A percentile compares a stretch with the other conserved stretches of the same genome.
Conservation (phyloP, 1,140 invertebrate species). For the Dinoponera quadriceps region DNA sequence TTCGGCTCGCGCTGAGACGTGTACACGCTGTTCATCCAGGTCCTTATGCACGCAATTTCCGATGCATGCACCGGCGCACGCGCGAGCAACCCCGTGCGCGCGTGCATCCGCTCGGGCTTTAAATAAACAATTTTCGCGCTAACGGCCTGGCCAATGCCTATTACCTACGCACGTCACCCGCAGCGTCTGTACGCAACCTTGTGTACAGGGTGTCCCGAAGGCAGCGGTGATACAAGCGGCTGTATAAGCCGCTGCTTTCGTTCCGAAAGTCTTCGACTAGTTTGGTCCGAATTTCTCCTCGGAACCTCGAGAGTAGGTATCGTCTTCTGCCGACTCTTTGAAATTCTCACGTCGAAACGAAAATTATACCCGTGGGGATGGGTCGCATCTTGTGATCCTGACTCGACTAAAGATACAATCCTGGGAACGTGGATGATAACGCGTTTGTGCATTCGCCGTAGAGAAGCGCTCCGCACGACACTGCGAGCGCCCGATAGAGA, state of each 20-base stretch:
- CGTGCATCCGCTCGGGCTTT: constrained; percentile 73
- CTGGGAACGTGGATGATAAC: no score
- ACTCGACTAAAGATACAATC: no score
- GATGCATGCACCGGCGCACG: constrained; percentile 35
- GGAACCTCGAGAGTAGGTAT: no score
- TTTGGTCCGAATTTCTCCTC: no score
- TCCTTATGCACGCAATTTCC: constrained; percentile 55
- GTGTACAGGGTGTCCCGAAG: constrained; percentile 60
- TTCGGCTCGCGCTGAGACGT: not conserved
- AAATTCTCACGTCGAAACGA: no score
- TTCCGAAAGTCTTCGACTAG: no score
- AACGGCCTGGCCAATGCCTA: constrained; percentile 72
- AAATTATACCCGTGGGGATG: no score
- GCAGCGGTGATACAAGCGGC: no score
- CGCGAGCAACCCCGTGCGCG: constrained; percentile 51
- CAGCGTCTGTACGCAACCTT: constrained; percentile 67
- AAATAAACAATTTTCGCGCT: constrained; percentile 81
- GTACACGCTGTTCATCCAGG: constrained; percentile 18
- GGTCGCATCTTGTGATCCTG: no score
- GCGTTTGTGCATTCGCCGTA: no score
- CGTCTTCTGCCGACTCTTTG: no score
- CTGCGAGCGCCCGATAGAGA: not conserved
- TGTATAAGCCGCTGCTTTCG: not conserved
- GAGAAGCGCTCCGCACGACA: not conserved
- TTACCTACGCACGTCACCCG: constrained; percentile 75